Percentiles rank a stretch among this genome's conserved stretches.
These are phyloP conservation scores for Napeogenes sylphis DNA, from an alignment of 2,888 invertebrate species.

Conservation along the genomic window DNA sequence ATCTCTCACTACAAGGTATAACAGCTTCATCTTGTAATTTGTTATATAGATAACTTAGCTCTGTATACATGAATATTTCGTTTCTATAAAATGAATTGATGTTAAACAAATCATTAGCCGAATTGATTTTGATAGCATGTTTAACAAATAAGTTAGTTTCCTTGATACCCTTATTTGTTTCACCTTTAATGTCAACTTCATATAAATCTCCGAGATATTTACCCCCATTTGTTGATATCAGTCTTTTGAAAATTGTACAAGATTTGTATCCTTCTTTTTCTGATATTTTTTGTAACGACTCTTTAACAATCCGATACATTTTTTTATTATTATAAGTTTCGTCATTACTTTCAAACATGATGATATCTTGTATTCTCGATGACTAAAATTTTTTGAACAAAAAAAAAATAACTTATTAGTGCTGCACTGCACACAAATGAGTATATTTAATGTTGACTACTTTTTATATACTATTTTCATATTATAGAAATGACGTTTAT, in stretches of 20 bases:
- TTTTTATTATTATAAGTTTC: not conserved
- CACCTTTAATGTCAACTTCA: conserved; percentile 46
- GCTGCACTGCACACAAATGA: too few relatives aligned
- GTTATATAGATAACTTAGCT: conserved; percentile 35
- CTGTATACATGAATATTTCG: conserved; percentile 43
- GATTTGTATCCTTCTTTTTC: conserved; percentile 36
- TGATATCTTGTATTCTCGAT: too few relatives aligned
- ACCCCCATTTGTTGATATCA: conserved; percentile 43
- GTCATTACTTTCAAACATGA: not conserved
- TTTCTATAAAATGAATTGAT: conserved; percentile 37
- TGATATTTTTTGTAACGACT: conserved; percentile 36
- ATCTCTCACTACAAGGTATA: conserved; percentile 41
- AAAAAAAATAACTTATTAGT: too few relatives aligned
- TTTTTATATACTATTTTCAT: too few relatives aligned
- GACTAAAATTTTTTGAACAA: too few relatives aligned
- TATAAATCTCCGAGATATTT: conserved; percentile 46
- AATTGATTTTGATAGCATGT: conserved; percentile 32
- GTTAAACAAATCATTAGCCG: conserved; percentile 31
- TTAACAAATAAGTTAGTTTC: conserved; percentile 50
- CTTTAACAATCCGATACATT: conserved; percentile 31
- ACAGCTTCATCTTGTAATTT: conserved; percentile 40
- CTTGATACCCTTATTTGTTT: conserved; percentile 40
- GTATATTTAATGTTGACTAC: too few relatives aligned
- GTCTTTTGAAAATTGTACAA: conserved; percentile 33
- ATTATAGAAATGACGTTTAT: too few relatives aligned